phyloP scores from a whole-genome alignment of 2,113 vertebrate genomes.

The Marmota flaviventris region DNA sequence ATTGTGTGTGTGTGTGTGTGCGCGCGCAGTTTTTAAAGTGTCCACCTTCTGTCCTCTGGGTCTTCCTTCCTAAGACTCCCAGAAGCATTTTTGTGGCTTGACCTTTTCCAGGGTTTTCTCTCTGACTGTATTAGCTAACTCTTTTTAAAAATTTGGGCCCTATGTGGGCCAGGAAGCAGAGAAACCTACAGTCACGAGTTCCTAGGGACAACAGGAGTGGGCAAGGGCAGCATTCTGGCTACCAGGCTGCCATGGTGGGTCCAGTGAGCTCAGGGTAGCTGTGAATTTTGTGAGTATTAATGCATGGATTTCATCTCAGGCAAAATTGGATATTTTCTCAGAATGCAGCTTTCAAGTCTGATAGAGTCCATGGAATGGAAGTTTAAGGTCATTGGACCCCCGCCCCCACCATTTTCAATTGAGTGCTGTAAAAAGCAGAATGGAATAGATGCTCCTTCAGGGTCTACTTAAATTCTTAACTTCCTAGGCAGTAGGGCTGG shows the following conservation, averaged over 20 bases:
- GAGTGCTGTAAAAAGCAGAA: background rate
- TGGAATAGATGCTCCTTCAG: background rate
- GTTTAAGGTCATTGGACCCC: background rate
- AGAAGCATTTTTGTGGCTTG: background rate
- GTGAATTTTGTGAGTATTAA: background rate
- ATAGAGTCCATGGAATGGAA: background rate
- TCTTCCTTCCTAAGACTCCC: background rate
- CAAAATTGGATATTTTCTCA: background rate
- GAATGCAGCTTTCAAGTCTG: background rate
- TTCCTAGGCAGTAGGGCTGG: background rate
- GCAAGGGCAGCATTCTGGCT: background rate
- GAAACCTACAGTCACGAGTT: accelerated
- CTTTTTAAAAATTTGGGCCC: background rate
- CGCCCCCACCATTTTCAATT: background rate
- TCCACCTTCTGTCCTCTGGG: background rate
- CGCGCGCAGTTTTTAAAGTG: background rate
- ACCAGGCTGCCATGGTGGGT: background rate
- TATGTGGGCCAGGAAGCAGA: background rate
- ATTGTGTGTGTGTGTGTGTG: no score
- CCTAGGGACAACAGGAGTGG: no score
- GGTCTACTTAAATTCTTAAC: background rate
- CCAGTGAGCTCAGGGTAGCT: background rate
- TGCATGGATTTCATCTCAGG: background rate
- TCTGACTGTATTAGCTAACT: background rate
- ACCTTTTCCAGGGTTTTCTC: background rate